A percentile compares a stretch with the other conserved stretches of the same genome.
phyloP scores from a whole-genome alignment of 2,113 vertebrate species.

The Kryptolebias marmoratus region DNA sequence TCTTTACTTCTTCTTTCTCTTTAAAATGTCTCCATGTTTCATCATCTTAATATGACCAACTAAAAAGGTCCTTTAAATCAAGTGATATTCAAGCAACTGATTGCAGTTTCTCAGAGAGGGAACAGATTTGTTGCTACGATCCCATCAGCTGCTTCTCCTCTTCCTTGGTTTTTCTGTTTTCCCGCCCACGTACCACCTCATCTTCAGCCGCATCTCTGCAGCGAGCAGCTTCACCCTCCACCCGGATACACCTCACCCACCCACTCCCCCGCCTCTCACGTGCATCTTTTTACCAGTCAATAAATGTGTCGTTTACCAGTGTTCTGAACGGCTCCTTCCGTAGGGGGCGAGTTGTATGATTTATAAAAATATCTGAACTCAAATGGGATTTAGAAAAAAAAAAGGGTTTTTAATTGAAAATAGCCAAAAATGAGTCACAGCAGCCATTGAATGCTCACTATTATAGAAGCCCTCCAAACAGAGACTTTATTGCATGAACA shows the following conservation, averaged over 20 bases:
- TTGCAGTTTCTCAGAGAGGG: too few species aligned
- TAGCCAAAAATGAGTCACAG: neutral
- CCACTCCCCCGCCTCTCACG: constrained; percentile 40
- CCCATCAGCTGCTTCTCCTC: constrained; percentile 12
- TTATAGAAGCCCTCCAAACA: neutral
- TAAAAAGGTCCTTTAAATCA: too few species aligned
- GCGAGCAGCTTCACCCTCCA: constrained; percentile 60
- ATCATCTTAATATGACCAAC: too few species aligned
- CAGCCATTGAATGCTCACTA: neutral
- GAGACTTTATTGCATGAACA: neutral
- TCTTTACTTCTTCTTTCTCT: too few species aligned
- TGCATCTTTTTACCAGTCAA: neutral
- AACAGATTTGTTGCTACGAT: neutral
- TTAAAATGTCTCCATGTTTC: too few species aligned
- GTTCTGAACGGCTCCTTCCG: neutral
- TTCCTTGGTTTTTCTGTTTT: constrained; percentile 37
- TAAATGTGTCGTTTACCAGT: neutral
- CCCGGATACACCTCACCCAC: constrained; percentile 58
- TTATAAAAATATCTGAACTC: neutral
- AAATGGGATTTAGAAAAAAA: neutral
- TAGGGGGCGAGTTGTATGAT: neutral
- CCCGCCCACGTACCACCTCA: constrained; percentile 62
- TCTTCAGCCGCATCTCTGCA: constrained; percentile 60
- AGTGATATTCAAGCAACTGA: too few species aligned
- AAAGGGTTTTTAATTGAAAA: neutral